These are phyloP conservation scores for Drosophila tani DNA, from an alignment of 1,140 invertebrate species.

Conservation along the genomic window DNA sequence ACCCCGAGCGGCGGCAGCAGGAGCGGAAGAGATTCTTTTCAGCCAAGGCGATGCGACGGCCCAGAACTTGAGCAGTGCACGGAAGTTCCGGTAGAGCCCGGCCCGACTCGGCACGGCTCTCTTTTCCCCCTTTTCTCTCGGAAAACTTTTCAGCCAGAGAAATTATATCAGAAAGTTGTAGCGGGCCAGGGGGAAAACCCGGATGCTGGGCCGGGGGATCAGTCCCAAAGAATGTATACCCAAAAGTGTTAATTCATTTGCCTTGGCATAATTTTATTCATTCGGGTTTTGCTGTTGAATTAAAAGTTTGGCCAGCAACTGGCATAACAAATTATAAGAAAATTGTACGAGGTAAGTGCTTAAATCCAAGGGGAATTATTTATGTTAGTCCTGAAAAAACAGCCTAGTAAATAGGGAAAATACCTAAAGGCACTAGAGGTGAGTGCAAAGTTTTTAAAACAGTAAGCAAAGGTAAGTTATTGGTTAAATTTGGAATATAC, in stretches of 20 bases:
- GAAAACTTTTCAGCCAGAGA: conserved; percentile 58
- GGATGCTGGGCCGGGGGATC: conserved; percentile 28
- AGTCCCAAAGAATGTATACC: conserved; percentile 24
- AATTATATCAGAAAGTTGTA: conserved; percentile 45
- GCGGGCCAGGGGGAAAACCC: neutral
- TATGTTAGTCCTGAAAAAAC: conserved; percentile 13
- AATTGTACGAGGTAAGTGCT: conserved; percentile 43
- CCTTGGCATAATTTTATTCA: conserved; percentile 69
- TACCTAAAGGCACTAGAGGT: neutral
- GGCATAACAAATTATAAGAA: conserved; percentile 67
- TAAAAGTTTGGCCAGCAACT: conserved; percentile 71
- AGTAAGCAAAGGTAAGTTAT: neutral
- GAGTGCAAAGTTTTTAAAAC: neutral
- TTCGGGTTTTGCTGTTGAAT: conserved; percentile 56
- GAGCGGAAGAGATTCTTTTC: conserved; percentile 54
- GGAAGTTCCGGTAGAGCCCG: conserved; percentile 72
- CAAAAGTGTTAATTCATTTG: conserved; percentile 80
- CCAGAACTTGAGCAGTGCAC: conserved; percentile 78
- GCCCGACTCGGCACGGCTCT: conserved; percentile 10
- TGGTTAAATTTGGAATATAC: neutral
- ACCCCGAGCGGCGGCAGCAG: neutral
- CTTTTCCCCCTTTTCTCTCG: conserved; percentile 16
- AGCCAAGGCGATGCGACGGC: conserved; percentile 57
- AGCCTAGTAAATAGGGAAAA: neutral
- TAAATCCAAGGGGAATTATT: conserved; percentile 31